Conservation (phyloP, 1,140 invertebrate species). For the Babylonia areolata region DNA sequence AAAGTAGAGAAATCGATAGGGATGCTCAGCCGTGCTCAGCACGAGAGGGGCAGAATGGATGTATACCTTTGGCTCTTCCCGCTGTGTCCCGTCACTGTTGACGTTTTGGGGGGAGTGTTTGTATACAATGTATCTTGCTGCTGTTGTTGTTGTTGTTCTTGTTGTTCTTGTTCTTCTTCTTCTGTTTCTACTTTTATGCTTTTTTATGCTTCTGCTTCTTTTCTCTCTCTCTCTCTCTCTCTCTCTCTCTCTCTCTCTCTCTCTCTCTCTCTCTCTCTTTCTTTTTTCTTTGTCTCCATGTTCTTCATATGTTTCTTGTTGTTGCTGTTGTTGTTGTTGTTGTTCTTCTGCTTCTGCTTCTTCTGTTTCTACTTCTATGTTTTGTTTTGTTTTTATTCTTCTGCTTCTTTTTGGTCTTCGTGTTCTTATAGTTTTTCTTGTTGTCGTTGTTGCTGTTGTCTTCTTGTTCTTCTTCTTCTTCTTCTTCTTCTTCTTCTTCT, state of each 20-base stretch:
- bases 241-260: background rate
- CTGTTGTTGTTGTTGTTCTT: no score
- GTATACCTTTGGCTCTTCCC: no score
- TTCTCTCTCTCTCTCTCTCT: background rate
- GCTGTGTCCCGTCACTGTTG: no score
- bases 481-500: background rate
- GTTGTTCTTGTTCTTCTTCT: background rate
- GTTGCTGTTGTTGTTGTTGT: background rate
- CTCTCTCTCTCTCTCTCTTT: background rate
- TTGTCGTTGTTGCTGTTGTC: background rate
- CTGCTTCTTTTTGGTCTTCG: background rate
- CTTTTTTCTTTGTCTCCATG: background rate
- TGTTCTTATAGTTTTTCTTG: background rate
- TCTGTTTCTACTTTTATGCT: background rate
- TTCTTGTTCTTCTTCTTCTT: background rate
- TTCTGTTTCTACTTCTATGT: background rate
- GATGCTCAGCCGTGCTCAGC: no score
- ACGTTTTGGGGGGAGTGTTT: no score
- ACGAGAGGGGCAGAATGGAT: no score
- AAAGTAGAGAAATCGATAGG: no score
- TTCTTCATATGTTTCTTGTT: background rate
- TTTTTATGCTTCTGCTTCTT: background rate
- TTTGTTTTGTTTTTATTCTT: background rate
- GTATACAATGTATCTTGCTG: no score
- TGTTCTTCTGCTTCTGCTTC: background rate